Evolutionary conservation across 1,140 invertebrate genomes (phyloP).

Genomic region (Coelopa frigida): DNA sequence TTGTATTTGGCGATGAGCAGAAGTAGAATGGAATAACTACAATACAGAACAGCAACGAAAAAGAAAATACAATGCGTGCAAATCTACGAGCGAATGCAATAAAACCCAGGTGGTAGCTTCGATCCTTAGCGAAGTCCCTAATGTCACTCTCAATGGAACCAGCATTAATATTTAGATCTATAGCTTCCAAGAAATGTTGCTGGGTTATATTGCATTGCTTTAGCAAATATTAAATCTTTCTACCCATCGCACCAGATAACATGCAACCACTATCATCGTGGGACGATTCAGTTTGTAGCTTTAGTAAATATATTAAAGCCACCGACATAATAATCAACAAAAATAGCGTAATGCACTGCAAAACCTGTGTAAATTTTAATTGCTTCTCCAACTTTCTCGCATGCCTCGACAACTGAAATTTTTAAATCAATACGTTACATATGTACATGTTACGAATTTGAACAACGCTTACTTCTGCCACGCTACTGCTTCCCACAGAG

Average conservation of each 20-base stretch:
- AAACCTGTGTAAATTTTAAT: conserved; percentile 21
- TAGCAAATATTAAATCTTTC: conserved; percentile 42
- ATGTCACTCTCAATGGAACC: neutral
- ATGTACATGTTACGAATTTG: neutral
- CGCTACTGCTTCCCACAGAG: neutral
- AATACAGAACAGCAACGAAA: conserved; percentile 33
- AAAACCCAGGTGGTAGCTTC: conserved; percentile 34
- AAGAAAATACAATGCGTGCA: conserved; percentile 31
- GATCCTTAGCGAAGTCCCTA: neutral
- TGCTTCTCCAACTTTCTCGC: conserved; percentile 14
- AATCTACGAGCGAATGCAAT: conserved; percentile 40
- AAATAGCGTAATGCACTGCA: conserved; percentile 21
- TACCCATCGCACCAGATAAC: neutral
- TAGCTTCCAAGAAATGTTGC: conserved; percentile 17
- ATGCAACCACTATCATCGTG: neutral
- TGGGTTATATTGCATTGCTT: conserved; percentile 37
- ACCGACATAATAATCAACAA: conserved; percentile 20
- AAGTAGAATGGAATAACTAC: conserved; percentile 19
- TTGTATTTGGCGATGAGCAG: no score
- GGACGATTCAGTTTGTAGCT: conserved; percentile 18
- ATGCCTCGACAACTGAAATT: conserved; percentile 6
- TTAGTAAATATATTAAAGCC: conserved; percentile 23
- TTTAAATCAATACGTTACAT: neutral
- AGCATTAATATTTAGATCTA: neutral
- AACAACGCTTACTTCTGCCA: neutral